Conservation (phyloP, 1,140 invertebrate species). For the honey bee (Apis mellifera) region Amel_HAv3.1 CM009933.2:3191001-3191500, state of each 20-base stretch:
- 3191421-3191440: too few relatives aligned
- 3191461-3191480: too few relatives aligned
- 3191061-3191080: background rate
- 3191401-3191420: too few relatives aligned
- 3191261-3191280: conserved; percentile 22
- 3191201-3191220: conserved; percentile 14
- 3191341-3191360: too few relatives aligned
- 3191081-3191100: background rate
- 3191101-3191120: background rate
- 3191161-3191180: background rate
- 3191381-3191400: too few relatives aligned
- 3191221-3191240: too few relatives aligned
- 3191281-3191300: too few relatives aligned
- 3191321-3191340: too few relatives aligned
- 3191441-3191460: too few relatives aligned
- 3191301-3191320: too few relatives aligned
- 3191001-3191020: background rate
- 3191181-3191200: background rate
- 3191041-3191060: background rate
- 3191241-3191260: conserved; percentile 1
- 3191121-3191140: background rate
- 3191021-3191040: background rate
- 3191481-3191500: too few relatives aligned
- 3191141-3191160: background rate
- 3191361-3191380: too few relatives aligned